These are phyloP conservation scores for Corydoras maculifer DNA, from an alignment of 2,113 vertebrate genomes.

Conservation along the genomic window DNA sequence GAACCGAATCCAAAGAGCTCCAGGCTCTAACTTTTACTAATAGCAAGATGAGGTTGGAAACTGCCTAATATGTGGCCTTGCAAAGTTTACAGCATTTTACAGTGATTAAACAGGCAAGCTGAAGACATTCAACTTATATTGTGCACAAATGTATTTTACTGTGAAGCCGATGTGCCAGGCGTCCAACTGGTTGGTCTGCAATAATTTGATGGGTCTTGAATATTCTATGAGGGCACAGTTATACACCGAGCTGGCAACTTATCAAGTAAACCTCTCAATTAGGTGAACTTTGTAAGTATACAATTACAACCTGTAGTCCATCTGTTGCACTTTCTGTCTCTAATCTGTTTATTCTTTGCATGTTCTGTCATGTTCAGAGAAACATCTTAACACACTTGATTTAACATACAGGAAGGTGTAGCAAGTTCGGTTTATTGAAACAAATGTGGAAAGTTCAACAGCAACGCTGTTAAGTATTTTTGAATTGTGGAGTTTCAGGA, in stretches of 20 bases:
- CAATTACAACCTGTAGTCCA: background rate
- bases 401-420: no score
- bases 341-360: background rate
- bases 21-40: constrained; percentile 33
- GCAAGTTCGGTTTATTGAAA: no score
- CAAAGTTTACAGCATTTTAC: constrained; percentile 5
- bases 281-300: background rate
- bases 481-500: no score
- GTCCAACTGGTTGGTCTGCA: no score
- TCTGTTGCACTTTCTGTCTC: background rate
- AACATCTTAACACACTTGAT: no score
- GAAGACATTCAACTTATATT: background rate
- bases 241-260: background rate
- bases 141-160: no score
- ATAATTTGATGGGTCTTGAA: no score
- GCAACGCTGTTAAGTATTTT: no score
- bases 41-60: constrained; percentile 20
- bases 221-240: background rate
- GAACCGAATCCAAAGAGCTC: constrained; percentile 18
- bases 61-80: constrained; percentile 11
- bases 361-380: no score
- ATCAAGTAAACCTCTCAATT: background rate
- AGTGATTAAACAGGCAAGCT: background rate
- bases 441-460: no score
- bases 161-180: no score